Percentiles rank a stretch among this genome's conserved stretches.
Evolutionary conservation across 2,113 vertebrate genomes (phyloP).

Genomic region (Phocoena sinus): DNA sequence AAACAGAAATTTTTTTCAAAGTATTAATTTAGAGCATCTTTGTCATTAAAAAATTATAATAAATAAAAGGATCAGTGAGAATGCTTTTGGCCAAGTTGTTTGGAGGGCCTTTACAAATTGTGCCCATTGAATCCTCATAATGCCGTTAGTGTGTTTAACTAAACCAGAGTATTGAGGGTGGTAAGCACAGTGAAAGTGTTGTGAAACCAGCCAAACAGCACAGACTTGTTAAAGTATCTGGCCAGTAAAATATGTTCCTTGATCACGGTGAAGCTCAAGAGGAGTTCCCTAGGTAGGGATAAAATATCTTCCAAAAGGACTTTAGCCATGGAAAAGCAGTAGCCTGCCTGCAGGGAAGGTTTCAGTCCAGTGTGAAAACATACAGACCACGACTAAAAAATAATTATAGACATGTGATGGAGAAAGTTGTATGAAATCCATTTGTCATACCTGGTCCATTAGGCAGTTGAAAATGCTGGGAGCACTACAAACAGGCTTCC

Average conservation of each 20-base stretch:
- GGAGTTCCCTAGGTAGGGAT: not conserved
- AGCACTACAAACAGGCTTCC: not conserved
- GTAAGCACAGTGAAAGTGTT: not conserved
- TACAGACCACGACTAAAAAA: not conserved
- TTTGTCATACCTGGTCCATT: not conserved
- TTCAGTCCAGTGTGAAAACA: not conserved
- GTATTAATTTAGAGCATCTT: not conserved
- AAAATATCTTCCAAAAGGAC: not conserved
- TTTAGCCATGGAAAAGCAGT: not conserved
- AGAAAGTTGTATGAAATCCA: not conserved
- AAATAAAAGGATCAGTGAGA: not conserved
- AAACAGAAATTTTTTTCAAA: not conserved
- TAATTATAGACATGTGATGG: not conserved
- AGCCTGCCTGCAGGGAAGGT: not conserved
- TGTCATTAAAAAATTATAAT: not conserved
- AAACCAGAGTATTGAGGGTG: not conserved
- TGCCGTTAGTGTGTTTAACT: not conserved
- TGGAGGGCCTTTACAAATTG: not conserved
- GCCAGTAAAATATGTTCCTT: not conserved
- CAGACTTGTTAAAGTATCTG: not conserved
- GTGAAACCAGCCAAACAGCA: not conserved
- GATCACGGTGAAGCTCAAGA: not conserved
- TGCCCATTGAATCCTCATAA: not conserved
- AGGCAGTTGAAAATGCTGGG: not conserved
- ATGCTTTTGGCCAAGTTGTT: not conserved